phyloP scores from a whole-genome alignment of 2,888 invertebrate genomes.

The Saturnia pavonia region DNA sequence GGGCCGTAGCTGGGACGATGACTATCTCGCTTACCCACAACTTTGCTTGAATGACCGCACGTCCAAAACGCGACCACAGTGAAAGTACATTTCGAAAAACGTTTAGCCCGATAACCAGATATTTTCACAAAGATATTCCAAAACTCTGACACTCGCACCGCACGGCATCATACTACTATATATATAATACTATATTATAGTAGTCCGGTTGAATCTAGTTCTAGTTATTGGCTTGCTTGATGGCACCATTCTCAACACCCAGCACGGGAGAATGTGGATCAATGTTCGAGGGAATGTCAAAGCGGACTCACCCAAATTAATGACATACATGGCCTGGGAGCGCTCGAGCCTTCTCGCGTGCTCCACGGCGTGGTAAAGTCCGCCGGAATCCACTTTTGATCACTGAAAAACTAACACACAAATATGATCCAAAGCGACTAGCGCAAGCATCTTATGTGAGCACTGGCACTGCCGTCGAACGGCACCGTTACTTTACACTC shows the following conservation, averaged over 20 bases:
- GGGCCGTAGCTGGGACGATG: conserved; percentile 47
- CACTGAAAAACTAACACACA: conserved; percentile 70
- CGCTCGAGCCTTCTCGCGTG: conserved; percentile 78
- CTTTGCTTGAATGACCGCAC: conserved; percentile 18
- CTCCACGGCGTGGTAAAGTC: conserved; percentile 78
- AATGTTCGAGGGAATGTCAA: conserved; percentile 48
- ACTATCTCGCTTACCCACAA: conserved; percentile 34
- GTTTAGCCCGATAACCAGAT: conserved; percentile 49
- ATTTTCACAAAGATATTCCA: conserved; percentile 34
- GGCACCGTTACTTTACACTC: conserved; percentile 49
- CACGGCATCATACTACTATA: conserved; percentile 44
- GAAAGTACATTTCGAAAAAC: conserved; percentile 56
- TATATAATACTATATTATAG: conserved; percentile 30
- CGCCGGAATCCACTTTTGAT: conserved; percentile 78
- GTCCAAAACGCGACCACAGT: conserved; percentile 28
- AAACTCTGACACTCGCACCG: conserved; percentile 27
- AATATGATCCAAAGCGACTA: conserved; percentile 68
- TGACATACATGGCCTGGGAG: conserved; percentile 82
- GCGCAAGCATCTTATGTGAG: conserved; percentile 73
- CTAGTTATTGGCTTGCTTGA: conserved; percentile 60
- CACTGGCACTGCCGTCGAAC: conserved; percentile 59
- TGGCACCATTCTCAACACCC: conserved; percentile 23
- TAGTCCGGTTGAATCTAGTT: conserved; percentile 69
- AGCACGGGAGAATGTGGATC: conserved; percentile 58
- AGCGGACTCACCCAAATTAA: conserved; percentile 80